Conservation (phyloP, 1,140 invertebrate species). For the Globodera ellingtonae region DNA sequence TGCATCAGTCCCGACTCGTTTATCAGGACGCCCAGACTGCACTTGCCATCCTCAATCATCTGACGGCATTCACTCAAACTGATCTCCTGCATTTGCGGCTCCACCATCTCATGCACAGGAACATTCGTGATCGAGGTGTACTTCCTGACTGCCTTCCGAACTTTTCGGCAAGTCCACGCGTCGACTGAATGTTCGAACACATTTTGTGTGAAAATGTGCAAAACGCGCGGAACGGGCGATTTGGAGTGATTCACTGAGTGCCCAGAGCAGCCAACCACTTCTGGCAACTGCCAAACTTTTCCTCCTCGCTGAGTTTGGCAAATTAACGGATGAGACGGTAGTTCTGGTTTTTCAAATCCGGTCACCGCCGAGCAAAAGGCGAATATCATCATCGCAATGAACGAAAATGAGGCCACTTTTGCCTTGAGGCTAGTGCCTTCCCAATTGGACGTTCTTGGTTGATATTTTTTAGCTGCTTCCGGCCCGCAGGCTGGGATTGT, state of each 20-base stretch:
- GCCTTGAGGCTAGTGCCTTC: not conserved
- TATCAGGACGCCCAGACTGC: not conserved
- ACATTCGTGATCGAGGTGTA: constrained; percentile 5
- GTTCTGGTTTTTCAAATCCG: not conserved
- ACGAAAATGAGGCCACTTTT: not conserved
- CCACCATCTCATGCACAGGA: not conserved
- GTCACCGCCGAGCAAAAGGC: not conserved
- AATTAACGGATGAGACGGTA: not conserved
- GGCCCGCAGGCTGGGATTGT: not conserved
- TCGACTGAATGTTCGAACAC: not conserved
- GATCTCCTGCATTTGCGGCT: not conserved
- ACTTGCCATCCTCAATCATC: constrained; percentile 5
- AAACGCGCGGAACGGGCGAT: not conserved
- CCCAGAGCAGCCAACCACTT: not conserved
- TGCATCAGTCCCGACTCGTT: constrained; percentile 12
- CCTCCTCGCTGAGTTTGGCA: not conserved
- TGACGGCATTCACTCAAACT: not conserved
- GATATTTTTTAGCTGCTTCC: not conserved
- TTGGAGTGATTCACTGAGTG: not conserved
- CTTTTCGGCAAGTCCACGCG: constrained; percentile 8
- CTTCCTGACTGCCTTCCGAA: not conserved
- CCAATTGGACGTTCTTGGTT: not conserved
- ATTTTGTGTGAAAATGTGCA: not conserved
- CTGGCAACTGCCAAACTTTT: constrained; percentile 1
- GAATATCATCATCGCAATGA: not conserved